These are phyloP conservation scores for Sipha flava DNA, from an alignment of 1,140 invertebrate genomes.

Conservation along the genomic window DNA sequence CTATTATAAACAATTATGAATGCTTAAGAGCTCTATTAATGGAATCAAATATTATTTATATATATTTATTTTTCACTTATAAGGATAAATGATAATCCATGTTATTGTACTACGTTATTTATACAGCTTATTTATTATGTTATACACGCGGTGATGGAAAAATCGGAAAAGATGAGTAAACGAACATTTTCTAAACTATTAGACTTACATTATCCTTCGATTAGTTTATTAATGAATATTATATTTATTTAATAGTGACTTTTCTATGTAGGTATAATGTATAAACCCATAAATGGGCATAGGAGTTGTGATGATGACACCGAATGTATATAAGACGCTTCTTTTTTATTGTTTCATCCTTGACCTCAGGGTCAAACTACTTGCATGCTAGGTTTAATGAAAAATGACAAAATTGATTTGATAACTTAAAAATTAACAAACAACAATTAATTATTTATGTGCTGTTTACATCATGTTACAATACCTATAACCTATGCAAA, in stretches of 20 bases:
- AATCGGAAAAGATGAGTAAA: neutral
- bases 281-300: slow-evolving; percentile 11
- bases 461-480: neutral
- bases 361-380: neutral
- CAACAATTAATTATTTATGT: neutral
- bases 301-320: neutral
- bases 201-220: neutral
- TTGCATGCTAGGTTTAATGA: neutral
- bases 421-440: neutral
- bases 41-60: too few species aligned
- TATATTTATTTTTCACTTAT: too few species aligned
- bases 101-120: too few species aligned
- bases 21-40: too few species aligned
- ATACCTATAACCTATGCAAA: neutral
- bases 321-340: neutral
- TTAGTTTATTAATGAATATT: neutral
- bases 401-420: neutral
- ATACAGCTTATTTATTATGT: neutral
- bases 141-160: neutral
- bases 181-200: neutral
- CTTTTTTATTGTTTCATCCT: slow-evolving; percentile 14
- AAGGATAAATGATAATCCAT: too few species aligned
- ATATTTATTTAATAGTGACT: neutral
- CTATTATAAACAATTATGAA: too few species aligned
- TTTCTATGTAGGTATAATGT: neutral